Evolutionary conservation across 2,888 invertebrate species (phyloP).

Genomic region (Neelides folsomi): DNA sequence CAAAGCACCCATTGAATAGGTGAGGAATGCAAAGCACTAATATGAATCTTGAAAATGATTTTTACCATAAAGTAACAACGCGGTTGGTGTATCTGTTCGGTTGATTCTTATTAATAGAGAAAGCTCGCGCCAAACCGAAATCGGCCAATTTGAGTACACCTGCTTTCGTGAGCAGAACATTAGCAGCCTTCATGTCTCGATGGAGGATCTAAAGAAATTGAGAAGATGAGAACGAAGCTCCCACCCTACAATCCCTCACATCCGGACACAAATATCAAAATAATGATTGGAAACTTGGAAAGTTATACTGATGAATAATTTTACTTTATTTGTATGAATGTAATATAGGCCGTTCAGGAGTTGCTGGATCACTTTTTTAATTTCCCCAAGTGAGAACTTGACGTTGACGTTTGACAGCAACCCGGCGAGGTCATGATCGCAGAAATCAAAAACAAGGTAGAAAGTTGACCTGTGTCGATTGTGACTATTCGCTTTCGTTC

Average conservation of each 20-base stretch:
- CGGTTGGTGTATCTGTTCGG: slow-evolving; percentile 89
- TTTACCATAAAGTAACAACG: slow-evolving; percentile 64
- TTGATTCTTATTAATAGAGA: slow-evolving; percentile 74
- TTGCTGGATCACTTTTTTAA: slow-evolving; percentile 85
- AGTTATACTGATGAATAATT: neutral
- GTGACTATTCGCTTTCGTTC: slow-evolving; percentile 65
- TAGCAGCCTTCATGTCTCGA: slow-evolving; percentile 98
- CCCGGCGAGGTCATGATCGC: slow-evolving; percentile 96
- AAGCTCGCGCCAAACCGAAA: slow-evolving; percentile 90
- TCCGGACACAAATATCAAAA: neutral
- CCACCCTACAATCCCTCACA: slow-evolving; percentile 3
- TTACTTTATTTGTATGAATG: slow-evolving; percentile 82
- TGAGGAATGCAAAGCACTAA: neutral
- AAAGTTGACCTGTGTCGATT: slow-evolving; percentile 76
- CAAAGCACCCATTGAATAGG: no score
- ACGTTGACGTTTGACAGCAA: slow-evolving; percentile 86
- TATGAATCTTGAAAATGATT: neutral
- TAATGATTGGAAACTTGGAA: neutral
- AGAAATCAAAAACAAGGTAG: slow-evolving; percentile 94
- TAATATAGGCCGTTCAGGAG: slow-evolving; percentile 80
- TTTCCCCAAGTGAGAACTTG: slow-evolving; percentile 90
- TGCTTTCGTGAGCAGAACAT: slow-evolving; percentile 89
- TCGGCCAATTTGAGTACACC: slow-evolving; percentile 91
- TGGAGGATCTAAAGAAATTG: slow-evolving; percentile 54
- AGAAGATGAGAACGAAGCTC: slow-evolving; percentile 5